These are phyloP conservation scores for Apeira syringaria DNA, from an alignment of 2,888 invertebrate genomes.

Conservation along the genomic window DNA sequence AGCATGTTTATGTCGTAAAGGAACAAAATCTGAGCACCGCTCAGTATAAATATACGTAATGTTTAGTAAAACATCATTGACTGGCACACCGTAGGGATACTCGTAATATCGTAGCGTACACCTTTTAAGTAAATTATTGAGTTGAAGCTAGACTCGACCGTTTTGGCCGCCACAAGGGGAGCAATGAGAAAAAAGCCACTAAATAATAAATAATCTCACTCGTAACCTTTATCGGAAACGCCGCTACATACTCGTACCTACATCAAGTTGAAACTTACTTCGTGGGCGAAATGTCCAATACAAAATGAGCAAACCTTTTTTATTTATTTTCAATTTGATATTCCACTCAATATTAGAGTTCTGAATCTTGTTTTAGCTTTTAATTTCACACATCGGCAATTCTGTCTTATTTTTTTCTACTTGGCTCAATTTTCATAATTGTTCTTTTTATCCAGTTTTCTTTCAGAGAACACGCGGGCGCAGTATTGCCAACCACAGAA, in stretches of 20 bases:
- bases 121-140: constrained; percentile 13
- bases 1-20: too few species aligned
- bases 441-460: too few species aligned
- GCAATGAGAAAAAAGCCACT: constrained; percentile 15
- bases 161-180: constrained; percentile 9
- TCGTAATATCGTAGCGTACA: constrained; percentile 1
- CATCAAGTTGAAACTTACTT: constrained; percentile 22
- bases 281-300: constrained; percentile 5
- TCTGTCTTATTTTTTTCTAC: too few species aligned
- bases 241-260: constrained; percentile 13
- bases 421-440: too few species aligned
- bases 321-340: constrained; percentile 2
- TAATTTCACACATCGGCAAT: too few species aligned
- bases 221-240: constrained; percentile 22
- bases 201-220: constrained; percentile 25
- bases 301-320: constrained; percentile 12
- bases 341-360: too few species aligned
- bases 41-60: too few species aligned
- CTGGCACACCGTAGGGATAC: too few species aligned
- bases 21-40: too few species aligned
- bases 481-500: too few species aligned
- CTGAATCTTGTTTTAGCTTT: not conserved
- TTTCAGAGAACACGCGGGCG: too few species aligned
- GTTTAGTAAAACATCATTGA: too few species aligned
- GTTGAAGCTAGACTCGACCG: constrained; percentile 12